These are phyloP conservation scores for Phragmatobia fuliginosa DNA, from an alignment of 2,888 invertebrate genomes.

Conservation along the genomic window DNA sequence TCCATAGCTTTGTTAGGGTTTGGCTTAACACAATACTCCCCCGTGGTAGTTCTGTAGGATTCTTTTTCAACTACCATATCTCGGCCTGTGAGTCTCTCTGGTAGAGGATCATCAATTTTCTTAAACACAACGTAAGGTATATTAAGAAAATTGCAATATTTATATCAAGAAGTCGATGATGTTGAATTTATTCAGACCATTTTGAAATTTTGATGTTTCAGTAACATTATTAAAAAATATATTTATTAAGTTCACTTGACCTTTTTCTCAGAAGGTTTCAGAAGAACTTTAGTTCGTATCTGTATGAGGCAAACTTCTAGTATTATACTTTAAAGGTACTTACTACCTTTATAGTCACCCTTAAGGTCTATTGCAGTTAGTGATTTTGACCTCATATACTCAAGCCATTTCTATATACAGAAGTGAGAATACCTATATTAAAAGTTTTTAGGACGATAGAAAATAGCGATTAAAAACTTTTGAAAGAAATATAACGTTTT, in stretches of 20 bases:
- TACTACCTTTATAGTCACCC: too few relatives aligned
- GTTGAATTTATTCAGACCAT: not conserved
- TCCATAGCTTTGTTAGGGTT: conserved; percentile 84
- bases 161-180: not conserved
- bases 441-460: too few relatives aligned
- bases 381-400: too few relatives aligned
- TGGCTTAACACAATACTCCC: conserved; percentile 79
- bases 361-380: too few relatives aligned
- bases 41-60: conserved; percentile 75
- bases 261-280: not conserved
- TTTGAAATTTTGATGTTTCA: not conserved
- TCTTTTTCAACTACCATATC: conserved; percentile 81
- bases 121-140: conserved; percentile 9
- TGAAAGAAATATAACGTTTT: too few relatives aligned
- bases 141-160: not conserved
- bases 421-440: too few relatives aligned
- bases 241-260: not conserved
- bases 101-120: conserved; percentile 77
- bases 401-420: too few relatives aligned
- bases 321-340: too few relatives aligned
- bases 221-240: not conserved
- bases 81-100: conserved; percentile 71
- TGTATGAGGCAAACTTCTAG: too few relatives aligned
- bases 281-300: too few relatives aligned
- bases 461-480: too few relatives aligned